Conservation (phyloP, 2,888 invertebrate genomes). For the Pristionchus mayeri region DNA sequence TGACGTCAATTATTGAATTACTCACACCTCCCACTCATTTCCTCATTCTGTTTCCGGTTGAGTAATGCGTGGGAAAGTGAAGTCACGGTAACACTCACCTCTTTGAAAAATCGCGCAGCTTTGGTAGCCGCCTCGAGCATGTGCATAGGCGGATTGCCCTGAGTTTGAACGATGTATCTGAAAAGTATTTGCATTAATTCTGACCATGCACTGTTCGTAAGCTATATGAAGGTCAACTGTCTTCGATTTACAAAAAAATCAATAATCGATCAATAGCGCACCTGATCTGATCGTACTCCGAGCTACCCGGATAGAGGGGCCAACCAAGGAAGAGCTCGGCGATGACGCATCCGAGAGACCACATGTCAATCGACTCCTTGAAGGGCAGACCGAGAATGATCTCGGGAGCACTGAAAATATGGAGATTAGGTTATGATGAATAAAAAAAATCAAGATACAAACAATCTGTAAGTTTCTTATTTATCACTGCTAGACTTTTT, state of each 20-base stretch:
- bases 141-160: slow-evolving; percentile 95
- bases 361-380: slow-evolving; percentile 99
- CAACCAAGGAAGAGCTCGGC: slow-evolving; percentile 99
- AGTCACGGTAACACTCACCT: slow-evolving; percentile 56
- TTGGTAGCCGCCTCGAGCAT: slow-evolving; percentile 98
- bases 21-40: too few species aligned
- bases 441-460: too few species aligned
- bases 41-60: too few species aligned
- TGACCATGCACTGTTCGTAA: too few species aligned
- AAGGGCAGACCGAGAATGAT: slow-evolving; percentile 97
- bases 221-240: too few species aligned
- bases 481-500: too few species aligned
- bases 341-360: slow-evolving; percentile 99
- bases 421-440: too few species aligned
- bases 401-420: slow-evolving; percentile 85
- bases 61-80: too few species aligned
- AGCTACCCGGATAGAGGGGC: slow-evolving; percentile 98
- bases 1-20: too few species aligned
- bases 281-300: slow-evolving; percentile 90
- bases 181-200: too few species aligned
- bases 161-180: slow-evolving; percentile 85
- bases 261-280: slow-evolving; percentile 34
- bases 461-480: too few species aligned
- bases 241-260: neutral
- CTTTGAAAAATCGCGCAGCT: slow-evolving; percentile 92